Evolutionary conservation across 2,888 invertebrate species (phyloP).

Genomic region (Nemotelus nigrinus): DNA sequence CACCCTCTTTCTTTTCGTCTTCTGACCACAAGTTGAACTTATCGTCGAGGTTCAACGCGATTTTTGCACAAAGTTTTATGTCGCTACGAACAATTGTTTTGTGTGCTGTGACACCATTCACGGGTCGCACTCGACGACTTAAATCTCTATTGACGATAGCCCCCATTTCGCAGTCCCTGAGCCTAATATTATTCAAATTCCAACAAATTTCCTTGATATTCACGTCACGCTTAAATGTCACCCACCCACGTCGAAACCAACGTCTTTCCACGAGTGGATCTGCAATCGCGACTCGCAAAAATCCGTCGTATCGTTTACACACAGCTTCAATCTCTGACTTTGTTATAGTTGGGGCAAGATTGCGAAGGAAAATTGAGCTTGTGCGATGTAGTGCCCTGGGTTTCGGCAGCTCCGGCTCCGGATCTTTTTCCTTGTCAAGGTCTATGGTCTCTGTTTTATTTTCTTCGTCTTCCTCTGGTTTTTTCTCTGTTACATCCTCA

Average conservation of each 20-base stretch:
- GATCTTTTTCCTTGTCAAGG: conserved; percentile 65
- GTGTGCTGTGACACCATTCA: conserved; percentile 90
- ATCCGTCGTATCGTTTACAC: conserved; percentile 92
- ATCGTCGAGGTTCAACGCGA: conserved; percentile 89
- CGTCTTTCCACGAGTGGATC: conserved; percentile 96
- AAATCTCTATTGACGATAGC: conserved; percentile 94
- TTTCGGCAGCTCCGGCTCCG: conserved; percentile 64
- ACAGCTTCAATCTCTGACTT: conserved; percentile 96
- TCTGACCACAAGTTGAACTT: conserved; percentile 80
- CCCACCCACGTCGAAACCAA: conserved; percentile 98
- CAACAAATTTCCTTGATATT: conserved; percentile 99
- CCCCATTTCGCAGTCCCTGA: conserved; percentile 70
- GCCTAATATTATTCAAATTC: conserved; percentile 93
- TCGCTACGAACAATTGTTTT: conserved; percentile 90
- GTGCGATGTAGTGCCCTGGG: conserved; percentile 90
- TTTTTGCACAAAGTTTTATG: conserved; percentile 90
- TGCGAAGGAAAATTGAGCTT: conserved; percentile 95
- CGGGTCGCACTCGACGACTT: conserved; percentile 90
- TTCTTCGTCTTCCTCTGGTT: conserved; percentile 53
- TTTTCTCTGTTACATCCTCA: conserved; percentile 59
- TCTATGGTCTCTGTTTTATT: conserved; percentile 63
- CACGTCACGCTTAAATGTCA: conserved; percentile 94
- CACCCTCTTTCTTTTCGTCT: conserved; percentile 44
- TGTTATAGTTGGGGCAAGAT: conserved; percentile 94
- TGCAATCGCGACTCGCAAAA: conserved; percentile 92